These are phyloP conservation scores for Theristicus caerulescens DNA, from an alignment of 2,113 vertebrate genomes.

Conservation along the genomic window DNA sequence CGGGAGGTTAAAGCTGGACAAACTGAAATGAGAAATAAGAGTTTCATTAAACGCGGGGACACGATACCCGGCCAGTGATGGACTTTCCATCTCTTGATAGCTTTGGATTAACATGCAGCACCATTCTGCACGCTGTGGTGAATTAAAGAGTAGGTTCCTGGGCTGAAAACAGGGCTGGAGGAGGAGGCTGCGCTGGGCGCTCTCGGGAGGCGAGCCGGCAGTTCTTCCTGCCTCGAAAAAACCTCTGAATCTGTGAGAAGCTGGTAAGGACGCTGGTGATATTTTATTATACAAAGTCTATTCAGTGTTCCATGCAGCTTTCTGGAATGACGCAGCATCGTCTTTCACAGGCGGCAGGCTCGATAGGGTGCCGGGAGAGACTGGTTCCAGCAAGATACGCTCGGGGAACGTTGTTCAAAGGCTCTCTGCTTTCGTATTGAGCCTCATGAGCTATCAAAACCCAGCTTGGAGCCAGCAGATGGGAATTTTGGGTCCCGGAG, in stretches of 20 bases:
- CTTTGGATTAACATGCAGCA: not conserved
- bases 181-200: not conserved
- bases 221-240: not conserved
- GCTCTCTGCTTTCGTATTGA: not conserved
- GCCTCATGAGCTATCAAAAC: not conserved
- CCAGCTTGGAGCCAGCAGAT: not conserved
- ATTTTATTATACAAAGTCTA: not conserved
- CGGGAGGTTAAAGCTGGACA: not conserved
- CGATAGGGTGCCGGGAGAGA: not conserved
- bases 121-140: not conserved
- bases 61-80: rapidly evolving
- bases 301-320: not conserved
- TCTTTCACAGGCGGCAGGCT: not conserved
- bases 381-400: not conserved
- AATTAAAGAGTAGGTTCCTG: not conserved
- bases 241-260: not conserved
- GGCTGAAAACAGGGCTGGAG: not conserved
- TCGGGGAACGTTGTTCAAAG: not conserved
- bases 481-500: not conserved
- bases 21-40: not conserved
- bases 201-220: not conserved
- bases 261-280: not conserved
- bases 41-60: not conserved
- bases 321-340: not conserved
- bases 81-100: not conserved